Evolutionary conservation across 2,113 vertebrate species (phyloP).

Genomic region (Macrotis lagotis): DNA sequence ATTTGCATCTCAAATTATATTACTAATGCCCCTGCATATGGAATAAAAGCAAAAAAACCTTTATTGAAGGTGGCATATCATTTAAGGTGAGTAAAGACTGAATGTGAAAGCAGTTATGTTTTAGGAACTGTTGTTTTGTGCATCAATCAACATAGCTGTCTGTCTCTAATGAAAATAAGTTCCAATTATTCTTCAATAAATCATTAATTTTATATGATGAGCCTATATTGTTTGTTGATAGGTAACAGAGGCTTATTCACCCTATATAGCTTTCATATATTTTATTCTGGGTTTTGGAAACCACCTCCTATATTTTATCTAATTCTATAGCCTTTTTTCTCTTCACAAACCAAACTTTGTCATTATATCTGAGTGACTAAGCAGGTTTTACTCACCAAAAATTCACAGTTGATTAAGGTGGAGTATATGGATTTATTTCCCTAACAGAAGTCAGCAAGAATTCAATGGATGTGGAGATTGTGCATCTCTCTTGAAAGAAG

Average conservation of each 20-base stretch:
- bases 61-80: slow-evolving; percentile 70
- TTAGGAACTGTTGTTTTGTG: slow-evolving; percentile 55
- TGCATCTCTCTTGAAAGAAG: background rate
- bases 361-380: background rate
- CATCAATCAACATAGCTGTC: slow-evolving; percentile 63
- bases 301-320: background rate
- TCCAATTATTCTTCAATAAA: slow-evolving; percentile 77
- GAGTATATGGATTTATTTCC: background rate
- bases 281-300: slow-evolving; percentile 26
- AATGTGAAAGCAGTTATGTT: slow-evolving; percentile 61
- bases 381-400: background rate
- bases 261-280: slow-evolving; percentile 20
- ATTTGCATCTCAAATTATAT: slow-evolving; percentile 61
- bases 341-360: slow-evolving; percentile 35
- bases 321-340: background rate
- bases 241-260: slow-evolving; percentile 56
- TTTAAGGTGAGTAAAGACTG: slow-evolving; percentile 15
- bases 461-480: slow-evolving; percentile 6
- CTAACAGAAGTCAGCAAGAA: slow-evolving; percentile 12
- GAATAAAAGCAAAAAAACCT: slow-evolving; percentile 71
- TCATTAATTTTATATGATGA: slow-evolving; percentile 73
- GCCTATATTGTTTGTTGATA: slow-evolving; percentile 67
- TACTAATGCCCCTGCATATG: slow-evolving; percentile 66
- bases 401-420: background rate
- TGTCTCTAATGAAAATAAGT: slow-evolving; percentile 61